Evolutionary conservation across 2,888 invertebrate genomes (phyloP), one percentile per base, ranked within the genome.

Genomic region (Latrodectus hesperus): DNA sequence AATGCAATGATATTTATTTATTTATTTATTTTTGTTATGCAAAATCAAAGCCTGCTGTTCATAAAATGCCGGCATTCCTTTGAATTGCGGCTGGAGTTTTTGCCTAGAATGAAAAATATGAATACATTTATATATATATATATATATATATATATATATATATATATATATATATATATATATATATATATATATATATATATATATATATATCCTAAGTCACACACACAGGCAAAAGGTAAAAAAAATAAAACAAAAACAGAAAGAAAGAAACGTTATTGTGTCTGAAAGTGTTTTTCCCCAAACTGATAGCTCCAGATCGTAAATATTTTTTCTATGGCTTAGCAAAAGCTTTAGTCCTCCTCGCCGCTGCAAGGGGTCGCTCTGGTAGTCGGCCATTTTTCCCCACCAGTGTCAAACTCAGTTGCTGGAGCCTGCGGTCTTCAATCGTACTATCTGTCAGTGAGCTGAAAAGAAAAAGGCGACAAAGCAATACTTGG

Each of bases 321-420:
- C 74, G 74, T 81, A 74, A 81, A 81, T 81, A 81, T 81, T 67
- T 73, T 72, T 26, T 65, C 38, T 52, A 74, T 67, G 67, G 72
- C 80, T 81, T 67, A 73, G 52, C 16, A 73, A 51, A 73, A 60
- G 17, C 49, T 51, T n/a, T 60, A 55, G 72, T 74, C 67, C 73
- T 80, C 72, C 71, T 26, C 51, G 64, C 72, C 80, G 16, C 74
- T 67, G 74, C 73, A 72, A 72, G 73, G 53, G 65, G 22, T 17
- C n/a, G 17, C 26, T 64, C 49, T 11, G 76, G 38, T 38, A 76
- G 60, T 70, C 55, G 64, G 60, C 71, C 75, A 83, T 83, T 83
- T 83, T 83, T 83, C 64, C 60, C 70, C 55, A 60, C 51, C 76
- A 73, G 26, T 76, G 83, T 83, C 83, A 83, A 71, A 76, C 51